Conservation (phyloP, 2,113 vertebrate genomes). For the Mesocricetus auratus region DNA sequence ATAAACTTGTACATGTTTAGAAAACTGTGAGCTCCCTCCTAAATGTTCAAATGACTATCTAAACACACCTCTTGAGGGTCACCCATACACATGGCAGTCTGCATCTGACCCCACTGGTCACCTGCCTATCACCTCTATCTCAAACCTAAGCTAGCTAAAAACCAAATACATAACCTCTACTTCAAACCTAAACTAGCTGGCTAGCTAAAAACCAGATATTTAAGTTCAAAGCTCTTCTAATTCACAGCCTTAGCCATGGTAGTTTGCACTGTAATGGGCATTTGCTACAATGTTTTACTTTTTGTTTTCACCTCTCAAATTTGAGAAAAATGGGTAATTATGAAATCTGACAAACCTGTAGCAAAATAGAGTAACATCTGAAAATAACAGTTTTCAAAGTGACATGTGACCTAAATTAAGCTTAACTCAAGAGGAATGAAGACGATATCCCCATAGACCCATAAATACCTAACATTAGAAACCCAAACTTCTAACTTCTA, state of each 20-base stretch:
- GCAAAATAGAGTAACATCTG: background rate
- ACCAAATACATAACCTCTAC: background rate
- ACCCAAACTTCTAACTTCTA: background rate
- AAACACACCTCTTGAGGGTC: background rate
- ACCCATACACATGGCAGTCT: background rate
- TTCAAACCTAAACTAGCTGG: background rate
- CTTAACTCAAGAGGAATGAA: background rate
- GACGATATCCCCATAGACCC: background rate
- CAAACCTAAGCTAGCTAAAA: background rate
- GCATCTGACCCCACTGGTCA: background rate
- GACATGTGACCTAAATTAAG: background rate
- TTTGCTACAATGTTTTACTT: background rate
- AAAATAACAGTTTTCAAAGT: background rate
- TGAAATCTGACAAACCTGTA: background rate
- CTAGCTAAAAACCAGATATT: background rate
- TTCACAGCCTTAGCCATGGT: background rate
- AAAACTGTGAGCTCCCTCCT: background rate
- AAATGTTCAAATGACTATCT: background rate
- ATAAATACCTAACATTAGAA: background rate
- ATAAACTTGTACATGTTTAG: background rate
- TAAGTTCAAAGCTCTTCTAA: background rate
- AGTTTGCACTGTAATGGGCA: background rate
- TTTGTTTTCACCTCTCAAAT: background rate
- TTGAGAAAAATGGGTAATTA: constrained; percentile 14
- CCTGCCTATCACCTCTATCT: background rate